Evolutionary conservation across 2,797 vertebrate species (phyloP).

Genomic region (Halcyon chelicuti): DNA sequence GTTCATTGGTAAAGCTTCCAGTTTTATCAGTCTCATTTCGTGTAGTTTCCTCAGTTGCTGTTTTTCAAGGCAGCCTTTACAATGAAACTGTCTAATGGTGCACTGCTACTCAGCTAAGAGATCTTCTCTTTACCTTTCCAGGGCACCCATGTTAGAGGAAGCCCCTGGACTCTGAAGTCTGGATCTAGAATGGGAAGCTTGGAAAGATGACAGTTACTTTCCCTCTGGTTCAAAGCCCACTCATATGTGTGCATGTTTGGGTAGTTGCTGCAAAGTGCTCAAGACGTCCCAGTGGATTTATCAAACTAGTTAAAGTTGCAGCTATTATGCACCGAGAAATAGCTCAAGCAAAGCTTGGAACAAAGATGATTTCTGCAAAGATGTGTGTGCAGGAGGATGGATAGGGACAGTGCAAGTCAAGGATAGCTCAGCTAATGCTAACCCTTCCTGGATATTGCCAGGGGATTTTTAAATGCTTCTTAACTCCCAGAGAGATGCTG

Average conservation of each 20-base stretch:
- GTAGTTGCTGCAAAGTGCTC: not conserved
- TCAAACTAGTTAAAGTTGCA: not conserved
- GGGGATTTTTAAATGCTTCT: constrained; percentile 20
- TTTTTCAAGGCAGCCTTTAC: not conserved
- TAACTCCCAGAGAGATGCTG: not conserved
- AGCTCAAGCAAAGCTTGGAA: not conserved
- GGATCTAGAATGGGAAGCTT: not conserved
- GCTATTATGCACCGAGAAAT: not conserved
- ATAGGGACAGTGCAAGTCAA: not conserved
- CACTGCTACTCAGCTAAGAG: not conserved
- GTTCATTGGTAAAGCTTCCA: not conserved
- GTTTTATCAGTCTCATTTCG: not conserved
- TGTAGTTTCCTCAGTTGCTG: not conserved
- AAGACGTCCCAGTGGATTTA: not conserved
- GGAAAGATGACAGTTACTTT: not conserved
- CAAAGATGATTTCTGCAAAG: not conserved
- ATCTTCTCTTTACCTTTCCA: not conserved
- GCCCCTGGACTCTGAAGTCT: not conserved
- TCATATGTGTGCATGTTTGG: not conserved
- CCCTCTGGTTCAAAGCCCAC: not conserved
- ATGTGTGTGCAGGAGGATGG: not conserved
- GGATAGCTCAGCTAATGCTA: not conserved
- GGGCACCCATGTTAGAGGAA: not conserved
- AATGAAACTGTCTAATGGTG: not conserved
- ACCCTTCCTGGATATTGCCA: not conserved